Conservation (phyloP, 2,888 invertebrate genomes). For the Drosophila putrida region DNA sequence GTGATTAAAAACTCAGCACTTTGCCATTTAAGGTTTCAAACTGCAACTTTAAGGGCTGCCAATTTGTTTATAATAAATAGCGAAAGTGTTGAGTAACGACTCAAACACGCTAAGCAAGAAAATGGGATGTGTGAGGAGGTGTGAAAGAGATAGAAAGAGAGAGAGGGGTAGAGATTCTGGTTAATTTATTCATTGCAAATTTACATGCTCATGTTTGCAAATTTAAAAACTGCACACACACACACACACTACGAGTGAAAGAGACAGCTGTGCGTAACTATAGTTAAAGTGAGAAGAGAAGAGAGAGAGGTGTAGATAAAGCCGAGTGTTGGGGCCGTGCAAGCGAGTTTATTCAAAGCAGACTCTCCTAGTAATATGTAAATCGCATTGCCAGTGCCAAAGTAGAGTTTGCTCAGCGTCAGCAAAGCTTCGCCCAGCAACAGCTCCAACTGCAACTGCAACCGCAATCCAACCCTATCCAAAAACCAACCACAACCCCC, state of each 20-base stretch:
- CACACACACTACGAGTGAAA: neutral
- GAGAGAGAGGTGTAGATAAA: constrained; percentile 28
- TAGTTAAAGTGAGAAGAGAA: constrained; percentile 14
- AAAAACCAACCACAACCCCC: neutral
- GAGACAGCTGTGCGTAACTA: constrained; percentile 25
- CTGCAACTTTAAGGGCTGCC: constrained; percentile 56
- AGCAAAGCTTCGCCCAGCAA: constrained; percentile 43
- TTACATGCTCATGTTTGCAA: constrained; percentile 80
- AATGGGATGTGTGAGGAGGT: neutral
- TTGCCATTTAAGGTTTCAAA: constrained; percentile 31
- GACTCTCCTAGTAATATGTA: constrained; percentile 78
- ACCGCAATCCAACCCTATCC: constrained; percentile 4
- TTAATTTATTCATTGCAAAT: constrained; percentile 80
- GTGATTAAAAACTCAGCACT: constrained; percentile 69
- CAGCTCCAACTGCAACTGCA: constrained; percentile 22
- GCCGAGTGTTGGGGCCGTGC: constrained; percentile 34
- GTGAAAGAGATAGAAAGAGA: neutral
- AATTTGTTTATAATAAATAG: constrained; percentile 76
- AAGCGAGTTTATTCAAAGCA: constrained; percentile 78
- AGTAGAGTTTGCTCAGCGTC: constrained; percentile 65
- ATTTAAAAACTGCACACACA: constrained; percentile 72
- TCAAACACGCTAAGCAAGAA: constrained; percentile 25
- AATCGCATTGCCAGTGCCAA: constrained; percentile 72
- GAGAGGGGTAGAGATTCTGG: constrained; percentile 42
- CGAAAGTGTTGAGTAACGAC: constrained; percentile 72